Conservation (phyloP, 2,113 vertebrate species). For the Lasiurus cinereus region DNA sequence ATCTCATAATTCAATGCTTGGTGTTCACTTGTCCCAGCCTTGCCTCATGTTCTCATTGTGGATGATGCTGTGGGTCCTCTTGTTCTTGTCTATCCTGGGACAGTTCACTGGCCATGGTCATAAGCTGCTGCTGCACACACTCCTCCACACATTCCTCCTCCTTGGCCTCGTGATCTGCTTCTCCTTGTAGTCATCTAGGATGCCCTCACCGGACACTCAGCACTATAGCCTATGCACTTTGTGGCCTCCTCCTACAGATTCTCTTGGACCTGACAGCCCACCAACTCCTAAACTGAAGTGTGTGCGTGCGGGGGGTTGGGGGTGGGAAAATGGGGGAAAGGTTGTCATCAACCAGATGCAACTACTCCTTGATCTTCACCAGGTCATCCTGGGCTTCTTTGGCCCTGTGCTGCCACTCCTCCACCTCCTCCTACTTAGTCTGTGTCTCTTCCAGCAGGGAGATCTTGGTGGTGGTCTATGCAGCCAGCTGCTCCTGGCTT, state of each 20-base stretch:
- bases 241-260: slow-evolving; percentile 91
- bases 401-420: slow-evolving; percentile 83
- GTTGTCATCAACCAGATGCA: slow-evolving; percentile 91
- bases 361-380: slow-evolving; percentile 94
- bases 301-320: no score
- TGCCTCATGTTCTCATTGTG: slow-evolving; percentile 93
- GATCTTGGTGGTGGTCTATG: background rate
- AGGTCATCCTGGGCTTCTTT: slow-evolving; percentile 93
- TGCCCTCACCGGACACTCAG: slow-evolving; percentile 91
- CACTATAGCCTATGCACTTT: slow-evolving; percentile 91
- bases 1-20: slow-evolving; percentile 95
- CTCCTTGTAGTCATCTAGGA: slow-evolving; percentile 93
- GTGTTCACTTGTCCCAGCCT: slow-evolving; percentile 98
- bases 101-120: slow-evolving; percentile 94
- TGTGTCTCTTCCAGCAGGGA: background rate
- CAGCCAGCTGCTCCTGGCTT: background rate
- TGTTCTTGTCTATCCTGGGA: slow-evolving; percentile 94
- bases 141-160: slow-evolving; percentile 98
- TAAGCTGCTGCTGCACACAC: slow-evolving; percentile 94
- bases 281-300: slow-evolving; percentile 89
- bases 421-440: background rate
- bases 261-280: slow-evolving; percentile 89
- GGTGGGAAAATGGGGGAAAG: slow-evolving; percentile 84
- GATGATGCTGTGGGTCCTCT: slow-evolving; percentile 95
- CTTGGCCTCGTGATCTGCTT: slow-evolving; percentile 94